Evolutionary conservation across 2,888 invertebrate genomes (phyloP).

Genomic region (Nephrotoma appendiculata): DNA sequence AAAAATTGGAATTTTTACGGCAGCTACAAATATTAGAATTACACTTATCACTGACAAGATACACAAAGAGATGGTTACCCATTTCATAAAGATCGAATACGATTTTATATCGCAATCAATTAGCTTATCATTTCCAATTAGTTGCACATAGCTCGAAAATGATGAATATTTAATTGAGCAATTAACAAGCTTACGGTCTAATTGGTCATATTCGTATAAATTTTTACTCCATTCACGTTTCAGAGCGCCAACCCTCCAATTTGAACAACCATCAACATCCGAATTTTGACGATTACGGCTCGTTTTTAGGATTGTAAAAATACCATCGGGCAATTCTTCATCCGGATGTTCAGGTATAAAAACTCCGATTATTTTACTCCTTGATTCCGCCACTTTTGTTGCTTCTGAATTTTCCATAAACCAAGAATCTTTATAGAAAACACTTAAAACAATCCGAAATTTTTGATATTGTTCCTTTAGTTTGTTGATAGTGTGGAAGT

Average conservation of each 20-base stretch:
- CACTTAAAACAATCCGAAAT: background rate
- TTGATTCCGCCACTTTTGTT: background rate
- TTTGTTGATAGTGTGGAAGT: background rate
- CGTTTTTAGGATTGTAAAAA: background rate
- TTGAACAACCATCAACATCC: background rate
- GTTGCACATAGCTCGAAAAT: background rate
- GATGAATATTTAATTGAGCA: background rate
- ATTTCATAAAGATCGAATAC: background rate
- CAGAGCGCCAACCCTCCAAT: background rate
- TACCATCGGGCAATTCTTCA: background rate
- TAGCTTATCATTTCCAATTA: background rate
- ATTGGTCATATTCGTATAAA: background rate
- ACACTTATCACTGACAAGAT: background rate
- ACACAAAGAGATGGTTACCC: background rate
- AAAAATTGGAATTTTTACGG: background rate
- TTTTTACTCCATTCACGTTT: background rate
- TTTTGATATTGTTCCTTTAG: background rate
- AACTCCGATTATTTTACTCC: background rate
- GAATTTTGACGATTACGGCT: background rate
- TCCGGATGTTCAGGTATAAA: background rate
- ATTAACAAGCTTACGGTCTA: background rate
- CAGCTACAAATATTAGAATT: background rate
- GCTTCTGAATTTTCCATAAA: background rate
- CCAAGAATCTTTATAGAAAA: background rate
- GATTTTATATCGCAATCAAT: background rate